Evolutionary conservation across 2,113 vertebrate species (phyloP).

Genomic region (Thryonomys swinderianus): DNA sequence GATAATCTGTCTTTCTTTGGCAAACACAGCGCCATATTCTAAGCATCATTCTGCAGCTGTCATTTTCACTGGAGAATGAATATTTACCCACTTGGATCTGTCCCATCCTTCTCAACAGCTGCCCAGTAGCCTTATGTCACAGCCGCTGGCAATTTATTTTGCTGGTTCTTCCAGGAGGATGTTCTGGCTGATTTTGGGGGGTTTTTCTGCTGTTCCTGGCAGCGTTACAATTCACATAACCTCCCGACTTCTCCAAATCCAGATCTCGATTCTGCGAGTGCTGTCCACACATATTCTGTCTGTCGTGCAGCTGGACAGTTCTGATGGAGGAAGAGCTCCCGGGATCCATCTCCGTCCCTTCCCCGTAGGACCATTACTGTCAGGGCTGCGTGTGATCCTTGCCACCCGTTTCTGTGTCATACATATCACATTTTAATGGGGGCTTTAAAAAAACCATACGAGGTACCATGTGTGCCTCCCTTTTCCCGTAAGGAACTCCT

Average conservation of each 20-base stretch:
- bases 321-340: background rate
- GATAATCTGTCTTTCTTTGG: background rate
- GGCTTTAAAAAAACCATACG: slow-evolving; percentile 7
- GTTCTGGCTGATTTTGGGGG: background rate
- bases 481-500: background rate
- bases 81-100: background rate
- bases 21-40: background rate
- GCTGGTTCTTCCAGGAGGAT: background rate
- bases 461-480: background rate
- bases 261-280: background rate
- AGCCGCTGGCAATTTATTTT: background rate
- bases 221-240: background rate
- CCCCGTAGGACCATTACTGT: background rate
- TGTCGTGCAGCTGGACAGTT: background rate
- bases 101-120: background rate
- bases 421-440: background rate
- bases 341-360: background rate
- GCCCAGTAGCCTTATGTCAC: background rate
- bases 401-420: background rate
- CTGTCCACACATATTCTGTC: background rate
- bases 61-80: background rate
- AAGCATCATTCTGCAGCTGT: background rate
- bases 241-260: background rate
- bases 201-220: background rate
- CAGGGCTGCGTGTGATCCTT: background rate